Percentiles rank a stretch among this genome's conserved stretches.
Evolutionary conservation across 2,113 vertebrate genomes (phyloP).

Genomic region (Otis tarda): DNA sequence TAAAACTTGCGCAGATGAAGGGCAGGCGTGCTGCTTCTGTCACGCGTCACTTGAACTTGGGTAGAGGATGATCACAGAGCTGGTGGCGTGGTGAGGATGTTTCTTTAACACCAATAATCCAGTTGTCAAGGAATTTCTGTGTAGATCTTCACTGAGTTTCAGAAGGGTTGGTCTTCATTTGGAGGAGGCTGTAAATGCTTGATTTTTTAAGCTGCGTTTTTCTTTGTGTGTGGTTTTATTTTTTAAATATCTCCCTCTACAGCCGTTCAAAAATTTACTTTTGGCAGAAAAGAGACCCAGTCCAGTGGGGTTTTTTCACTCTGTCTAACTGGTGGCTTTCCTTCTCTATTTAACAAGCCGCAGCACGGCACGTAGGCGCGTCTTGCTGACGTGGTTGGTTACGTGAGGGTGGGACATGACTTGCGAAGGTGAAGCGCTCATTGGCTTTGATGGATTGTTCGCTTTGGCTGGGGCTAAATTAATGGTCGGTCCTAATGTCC

Average conservation of each 20-base stretch:
- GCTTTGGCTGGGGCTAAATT: neutral
- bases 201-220: neutral
- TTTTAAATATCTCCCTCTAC: neutral
- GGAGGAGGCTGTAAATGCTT: neutral
- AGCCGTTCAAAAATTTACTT: neutral
- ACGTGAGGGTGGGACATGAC: neutral
- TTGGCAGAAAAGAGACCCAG: neutral
- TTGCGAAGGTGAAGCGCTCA: neutral
- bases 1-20: neutral
- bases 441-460: neutral
- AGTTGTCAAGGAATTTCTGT: neutral
- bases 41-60: accelerated
- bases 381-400: neutral
- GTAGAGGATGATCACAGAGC: neutral
- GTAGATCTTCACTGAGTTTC: neutral
- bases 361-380: neutral
- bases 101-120: neutral
- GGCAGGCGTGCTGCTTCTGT: neutral
- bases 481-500: neutral
- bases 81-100: neutral
- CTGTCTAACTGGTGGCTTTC: neutral
- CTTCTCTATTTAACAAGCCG: neutral
- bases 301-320: neutral
- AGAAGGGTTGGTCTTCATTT: neutral
- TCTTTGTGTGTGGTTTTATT: neutral